These are phyloP conservation scores for Platycheirus rosarum DNA, from an alignment of 2,888 invertebrate species.

Conservation along the genomic window DNA sequence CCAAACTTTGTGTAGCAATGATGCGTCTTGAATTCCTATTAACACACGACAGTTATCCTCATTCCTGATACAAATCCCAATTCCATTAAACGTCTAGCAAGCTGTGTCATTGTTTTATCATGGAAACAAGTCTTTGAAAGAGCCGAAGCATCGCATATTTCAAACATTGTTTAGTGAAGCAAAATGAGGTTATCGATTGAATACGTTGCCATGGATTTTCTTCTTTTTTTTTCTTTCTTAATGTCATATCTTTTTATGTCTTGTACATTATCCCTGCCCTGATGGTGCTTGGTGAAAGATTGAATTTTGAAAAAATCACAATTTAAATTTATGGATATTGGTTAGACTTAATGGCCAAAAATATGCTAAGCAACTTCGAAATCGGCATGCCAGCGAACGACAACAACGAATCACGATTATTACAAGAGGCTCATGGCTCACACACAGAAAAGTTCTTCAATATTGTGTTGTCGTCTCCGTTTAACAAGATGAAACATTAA, in stretches of 20 bases:
- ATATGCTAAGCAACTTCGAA: slow-evolving; percentile 27
- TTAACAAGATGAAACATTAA: slow-evolving; percentile 37
- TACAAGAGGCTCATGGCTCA: not conserved
- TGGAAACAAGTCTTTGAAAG: slow-evolving; percentile 3
- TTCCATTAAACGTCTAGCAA: too few species aligned
- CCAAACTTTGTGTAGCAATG: too few species aligned
- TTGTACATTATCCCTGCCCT: slow-evolving; percentile 14
- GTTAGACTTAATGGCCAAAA: slow-evolving; percentile 38
- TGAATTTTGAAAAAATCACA: slow-evolving; percentile 32
- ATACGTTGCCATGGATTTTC: slow-evolving; percentile 19
- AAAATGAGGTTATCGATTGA: slow-evolving; percentile 36
- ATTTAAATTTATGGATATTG: slow-evolving; percentile 41
- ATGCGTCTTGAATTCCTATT: too few species aligned
- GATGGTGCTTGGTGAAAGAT: slow-evolving; percentile 22
- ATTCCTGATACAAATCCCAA: too few species aligned
- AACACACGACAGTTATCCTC: too few species aligned
- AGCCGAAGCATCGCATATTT: not conserved
- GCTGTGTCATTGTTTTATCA: slow-evolving; percentile 20
- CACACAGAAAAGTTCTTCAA: slow-evolving; percentile 5
- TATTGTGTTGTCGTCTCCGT: slow-evolving; percentile 21
- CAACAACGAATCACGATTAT: not conserved
- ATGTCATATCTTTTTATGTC: slow-evolving; percentile 35
- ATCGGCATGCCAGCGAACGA: too few species aligned
- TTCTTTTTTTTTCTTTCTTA: too few species aligned
- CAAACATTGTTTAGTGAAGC: slow-evolving; percentile 23